phyloP scores from a whole-genome alignment of 2,797 vertebrate species.

The Setipinna tenuifilis region DNA sequence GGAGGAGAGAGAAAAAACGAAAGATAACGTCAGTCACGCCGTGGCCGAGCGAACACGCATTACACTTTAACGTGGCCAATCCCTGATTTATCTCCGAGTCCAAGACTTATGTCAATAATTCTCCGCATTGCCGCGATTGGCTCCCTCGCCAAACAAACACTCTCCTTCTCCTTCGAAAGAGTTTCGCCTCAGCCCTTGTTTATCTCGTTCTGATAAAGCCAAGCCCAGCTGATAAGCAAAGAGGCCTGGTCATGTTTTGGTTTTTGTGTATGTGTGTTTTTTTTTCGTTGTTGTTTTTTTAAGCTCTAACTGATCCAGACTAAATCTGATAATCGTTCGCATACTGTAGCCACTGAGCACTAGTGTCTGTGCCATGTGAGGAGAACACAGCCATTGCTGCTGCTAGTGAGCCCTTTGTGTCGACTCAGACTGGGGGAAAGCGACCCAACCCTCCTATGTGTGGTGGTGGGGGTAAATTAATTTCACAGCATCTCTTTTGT shows the following conservation, averaged over 20 bases:
- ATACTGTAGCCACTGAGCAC: neutral
- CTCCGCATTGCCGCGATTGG: neutral
- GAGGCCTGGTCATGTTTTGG: neutral
- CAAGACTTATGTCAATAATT: conserved; percentile 32
- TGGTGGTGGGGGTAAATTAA: conserved; percentile 23
- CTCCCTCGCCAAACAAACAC: conserved; percentile 17
- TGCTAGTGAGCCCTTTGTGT: too few species aligned
- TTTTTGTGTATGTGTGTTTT: too few species aligned
- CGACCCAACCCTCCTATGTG: conserved; percentile 39
- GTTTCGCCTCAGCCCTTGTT: neutral
- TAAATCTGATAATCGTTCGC: neutral
- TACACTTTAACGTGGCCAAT: neutral
- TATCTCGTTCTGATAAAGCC: conserved; percentile 31
- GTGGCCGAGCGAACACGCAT: neutral
- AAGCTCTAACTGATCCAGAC: conserved; percentile 28
- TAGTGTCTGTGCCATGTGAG: neutral
- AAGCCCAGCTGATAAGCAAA: conserved; percentile 24
- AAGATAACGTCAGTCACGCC: neutral
- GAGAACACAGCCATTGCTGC: neutral
- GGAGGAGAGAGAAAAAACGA: neutral
- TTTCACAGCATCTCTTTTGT: neutral
- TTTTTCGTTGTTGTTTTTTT: neutral
- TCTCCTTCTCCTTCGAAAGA: conserved; percentile 2
- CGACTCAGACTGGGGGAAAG: neutral
- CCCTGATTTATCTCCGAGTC: neutral